Percentiles rank a stretch among this genome's conserved stretches.
Conservation (phyloP, 2,113 vertebrate species). For the Gracilinanus agilis region DNA sequence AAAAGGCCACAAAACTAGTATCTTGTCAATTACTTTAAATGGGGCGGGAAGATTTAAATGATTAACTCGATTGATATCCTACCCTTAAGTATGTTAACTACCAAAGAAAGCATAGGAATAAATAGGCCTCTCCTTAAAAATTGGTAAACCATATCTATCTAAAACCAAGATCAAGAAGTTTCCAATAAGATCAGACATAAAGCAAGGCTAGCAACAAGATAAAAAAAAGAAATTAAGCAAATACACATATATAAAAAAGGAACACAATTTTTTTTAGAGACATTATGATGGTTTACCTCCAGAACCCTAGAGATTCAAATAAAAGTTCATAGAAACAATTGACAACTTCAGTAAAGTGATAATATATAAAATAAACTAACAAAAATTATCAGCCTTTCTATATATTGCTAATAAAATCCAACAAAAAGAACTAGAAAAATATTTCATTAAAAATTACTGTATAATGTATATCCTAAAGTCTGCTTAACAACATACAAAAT, state of each 20-base stretch:
- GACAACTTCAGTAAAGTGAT: neutral
- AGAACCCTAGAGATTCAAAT: neutral
- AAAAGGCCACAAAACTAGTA: too few relatives aligned
- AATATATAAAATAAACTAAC: neutral
- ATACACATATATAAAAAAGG: neutral
- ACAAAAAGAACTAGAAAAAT: neutral
- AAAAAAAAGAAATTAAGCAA: neutral
- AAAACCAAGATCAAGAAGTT: neutral
- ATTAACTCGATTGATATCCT: too few relatives aligned
- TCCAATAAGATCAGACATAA: neutral
- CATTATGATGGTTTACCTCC: neutral
- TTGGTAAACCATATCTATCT: neutral
- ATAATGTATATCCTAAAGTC: neutral
- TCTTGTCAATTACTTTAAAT: too few relatives aligned
- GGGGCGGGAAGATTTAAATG: too few relatives aligned
- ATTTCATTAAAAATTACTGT: neutral
- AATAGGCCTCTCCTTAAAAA: neutral
- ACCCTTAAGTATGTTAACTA: too few relatives aligned
- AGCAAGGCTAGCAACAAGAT: neutral
- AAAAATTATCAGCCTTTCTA: neutral
- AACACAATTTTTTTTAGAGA: neutral
- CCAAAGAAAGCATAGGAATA: too few relatives aligned
- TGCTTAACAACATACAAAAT: neutral
- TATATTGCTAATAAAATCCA: neutral
- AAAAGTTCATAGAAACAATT: neutral